A percentile compares a stretch with the other conserved stretches of the same genome.
phyloP scores from a whole-genome alignment of 1,140 invertebrate species.

The Drosophila bipectinata region DNA sequence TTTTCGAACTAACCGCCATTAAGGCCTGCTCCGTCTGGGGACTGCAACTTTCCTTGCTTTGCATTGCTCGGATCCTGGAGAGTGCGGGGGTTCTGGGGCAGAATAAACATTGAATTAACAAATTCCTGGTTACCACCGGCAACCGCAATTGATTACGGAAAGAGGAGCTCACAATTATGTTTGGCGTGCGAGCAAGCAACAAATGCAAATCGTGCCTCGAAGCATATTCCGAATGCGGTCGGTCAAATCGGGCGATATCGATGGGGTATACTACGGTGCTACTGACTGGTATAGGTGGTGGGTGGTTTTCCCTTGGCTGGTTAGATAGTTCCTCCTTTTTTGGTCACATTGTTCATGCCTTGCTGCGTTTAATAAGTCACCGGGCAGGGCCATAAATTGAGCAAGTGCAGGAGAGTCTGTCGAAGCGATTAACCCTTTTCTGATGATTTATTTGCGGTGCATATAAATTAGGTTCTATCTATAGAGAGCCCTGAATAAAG shows the following conservation, averaged over 20 bases:
- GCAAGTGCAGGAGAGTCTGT: constrained; percentile 21
- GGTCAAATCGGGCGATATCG: constrained; percentile 36
- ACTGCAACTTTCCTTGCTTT: constrained; percentile 44
- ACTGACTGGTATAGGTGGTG: background rate
- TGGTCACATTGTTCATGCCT: constrained; percentile 64
- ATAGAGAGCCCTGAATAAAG: constrained; percentile 3
- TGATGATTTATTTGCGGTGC: constrained; percentile 32
- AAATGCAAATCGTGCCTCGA: constrained; percentile 69
- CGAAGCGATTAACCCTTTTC: constrained; percentile 65
- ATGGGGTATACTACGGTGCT: constrained; percentile 22
- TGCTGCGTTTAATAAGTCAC: constrained; percentile 76
- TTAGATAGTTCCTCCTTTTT: constrained; percentile 18
- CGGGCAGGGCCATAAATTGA: constrained; percentile 58
- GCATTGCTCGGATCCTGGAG: constrained; percentile 12
- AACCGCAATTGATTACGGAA: constrained; percentile 78
- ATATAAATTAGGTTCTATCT: constrained; percentile 29
- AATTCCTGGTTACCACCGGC: constrained; percentile 77
- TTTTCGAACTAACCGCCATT: constrained; percentile 58
- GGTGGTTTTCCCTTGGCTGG: background rate
- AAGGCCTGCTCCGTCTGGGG: constrained; percentile 43
- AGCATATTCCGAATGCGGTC: constrained; percentile 50
- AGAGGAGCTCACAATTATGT: constrained; percentile 68
- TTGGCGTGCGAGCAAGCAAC: constrained; percentile 74
- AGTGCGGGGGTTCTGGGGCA: constrained; percentile 41
- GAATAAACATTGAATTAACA: constrained; percentile 83